Evolutionary conservation across 1,140 invertebrate species (phyloP).

Genomic region (Ericerus pela): DNA sequence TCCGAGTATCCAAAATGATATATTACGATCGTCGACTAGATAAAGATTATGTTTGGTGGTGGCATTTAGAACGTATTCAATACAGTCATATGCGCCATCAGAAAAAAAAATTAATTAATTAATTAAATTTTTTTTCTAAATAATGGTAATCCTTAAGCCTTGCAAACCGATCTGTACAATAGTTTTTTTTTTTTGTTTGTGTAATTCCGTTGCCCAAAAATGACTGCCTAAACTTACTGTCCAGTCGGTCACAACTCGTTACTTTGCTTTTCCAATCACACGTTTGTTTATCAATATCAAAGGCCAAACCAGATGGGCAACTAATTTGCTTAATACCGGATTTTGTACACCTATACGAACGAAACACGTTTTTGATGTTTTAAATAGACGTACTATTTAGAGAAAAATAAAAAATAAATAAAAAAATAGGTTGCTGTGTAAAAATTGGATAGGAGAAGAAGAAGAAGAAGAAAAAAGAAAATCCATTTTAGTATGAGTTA

Average conservation of each 20-base stretch:
- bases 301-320: slow-evolving; percentile 84
- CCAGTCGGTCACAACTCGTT: slow-evolving; percentile 85
- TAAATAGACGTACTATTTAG: too few relatives aligned
- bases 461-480: too few relatives aligned
- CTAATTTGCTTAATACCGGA: slow-evolving; percentile 85
- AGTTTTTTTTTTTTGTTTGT: neutral
- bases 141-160: neutral
- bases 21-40: neutral
- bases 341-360: slow-evolving; percentile 63
- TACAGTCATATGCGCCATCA: neutral
- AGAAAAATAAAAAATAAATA: too few relatives aligned
- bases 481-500: too few relatives aligned
- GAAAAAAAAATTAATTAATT: too few relatives aligned
- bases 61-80: neutral
- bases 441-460: too few relatives aligned
- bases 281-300: slow-evolving; percentile 92
- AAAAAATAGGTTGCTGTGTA: too few relatives aligned
- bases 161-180: slow-evolving; percentile 6
- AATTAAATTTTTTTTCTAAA: neutral
- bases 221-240: slow-evolving; percentile 65
- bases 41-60: neutral
- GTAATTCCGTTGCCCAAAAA: slow-evolving; percentile 15
- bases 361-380: slow-evolving; percentile 20
- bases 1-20: neutral
- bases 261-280: slow-evolving; percentile 95